Conservation (phyloP, 1,140 invertebrate genomes). For the Samia ricini region DNA sequence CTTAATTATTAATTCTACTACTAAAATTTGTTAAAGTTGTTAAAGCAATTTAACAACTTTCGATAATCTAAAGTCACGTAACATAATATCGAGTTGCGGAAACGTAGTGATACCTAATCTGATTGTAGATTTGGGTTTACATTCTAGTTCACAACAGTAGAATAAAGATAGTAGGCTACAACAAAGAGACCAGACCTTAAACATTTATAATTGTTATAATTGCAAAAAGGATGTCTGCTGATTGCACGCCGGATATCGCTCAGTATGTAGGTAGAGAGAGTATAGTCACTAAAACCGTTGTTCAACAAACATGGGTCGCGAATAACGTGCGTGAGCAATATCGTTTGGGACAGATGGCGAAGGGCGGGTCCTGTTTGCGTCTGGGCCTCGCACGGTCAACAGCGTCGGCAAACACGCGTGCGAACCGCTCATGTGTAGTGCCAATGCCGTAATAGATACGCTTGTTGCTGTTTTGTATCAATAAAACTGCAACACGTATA, state of each 20-base stretch:
- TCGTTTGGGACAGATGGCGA: constrained; percentile 36
- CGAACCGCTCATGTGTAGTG: constrained; percentile 41
- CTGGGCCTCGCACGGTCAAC: constrained; percentile 33
- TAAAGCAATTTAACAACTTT: no score
- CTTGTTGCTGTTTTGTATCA: constrained; percentile 37
- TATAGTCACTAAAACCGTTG: constrained; percentile 35
- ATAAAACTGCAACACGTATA: constrained; percentile 19
- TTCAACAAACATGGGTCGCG: constrained; percentile 38
- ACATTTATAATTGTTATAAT: background rate
- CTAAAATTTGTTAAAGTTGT: no score
- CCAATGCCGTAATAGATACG: constrained; percentile 19
- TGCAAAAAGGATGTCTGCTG: background rate
- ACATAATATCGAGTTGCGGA: no score
- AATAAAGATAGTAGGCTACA: background rate
- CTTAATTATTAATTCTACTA: no score
- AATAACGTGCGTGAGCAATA: constrained; percentile 46
- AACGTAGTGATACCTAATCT: no score
- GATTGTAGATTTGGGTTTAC: no score
- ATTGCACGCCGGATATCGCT: constrained; percentile 14
- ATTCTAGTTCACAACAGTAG: no score
- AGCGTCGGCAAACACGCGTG: constrained; percentile 43
- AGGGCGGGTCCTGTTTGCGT: constrained; percentile 32
- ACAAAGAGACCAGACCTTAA: background rate
- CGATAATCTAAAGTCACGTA: no score
- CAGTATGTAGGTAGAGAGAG: constrained; percentile 19